Evolutionary conservation across 2,888 invertebrate genomes (phyloP).

Genomic region (Magallana nippona): DNA sequence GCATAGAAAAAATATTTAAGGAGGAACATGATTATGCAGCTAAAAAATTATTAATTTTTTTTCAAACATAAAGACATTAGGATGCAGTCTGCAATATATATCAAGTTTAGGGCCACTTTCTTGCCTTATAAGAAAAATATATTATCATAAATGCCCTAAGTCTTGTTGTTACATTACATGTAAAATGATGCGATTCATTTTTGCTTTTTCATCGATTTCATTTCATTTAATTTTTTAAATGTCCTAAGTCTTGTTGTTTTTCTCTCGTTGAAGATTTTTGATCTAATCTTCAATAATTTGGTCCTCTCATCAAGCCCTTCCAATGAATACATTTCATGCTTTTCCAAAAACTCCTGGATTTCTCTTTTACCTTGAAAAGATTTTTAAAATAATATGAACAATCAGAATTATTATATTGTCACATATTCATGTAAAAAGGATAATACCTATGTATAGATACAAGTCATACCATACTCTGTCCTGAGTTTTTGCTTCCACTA

Average conservation of each 20-base stretch:
- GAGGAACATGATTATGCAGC: too few relatives aligned
- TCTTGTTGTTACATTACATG: too few relatives aligned
- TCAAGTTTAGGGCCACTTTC: too few relatives aligned
- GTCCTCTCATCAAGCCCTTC: not conserved
- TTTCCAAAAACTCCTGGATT: slow-evolving; percentile 3
- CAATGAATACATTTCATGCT: not conserved
- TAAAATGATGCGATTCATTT: too few relatives aligned
- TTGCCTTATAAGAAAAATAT: too few relatives aligned
- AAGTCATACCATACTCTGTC: not conserved
- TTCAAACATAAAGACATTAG: too few relatives aligned
- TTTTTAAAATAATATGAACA: not conserved
- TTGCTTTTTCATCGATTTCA: not conserved
- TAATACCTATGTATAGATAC: not conserved
- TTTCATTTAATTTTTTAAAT: not conserved
- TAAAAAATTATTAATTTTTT: too few relatives aligned
- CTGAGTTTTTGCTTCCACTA: not conserved
- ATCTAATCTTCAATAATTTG: not conserved
- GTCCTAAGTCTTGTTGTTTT: slow-evolving; percentile 15
- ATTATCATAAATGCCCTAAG: too few relatives aligned
- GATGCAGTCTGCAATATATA: too few relatives aligned
- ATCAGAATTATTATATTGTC: not conserved
- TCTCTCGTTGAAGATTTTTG: slow-evolving; percentile 21
- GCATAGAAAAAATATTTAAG: too few relatives aligned
- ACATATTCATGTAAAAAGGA: not conserved
- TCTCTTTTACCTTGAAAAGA: slow-evolving; percentile 19